phyloP scores from a whole-genome alignment of 2,888 invertebrate genomes.

The Pterobdella sp. region DNA sequence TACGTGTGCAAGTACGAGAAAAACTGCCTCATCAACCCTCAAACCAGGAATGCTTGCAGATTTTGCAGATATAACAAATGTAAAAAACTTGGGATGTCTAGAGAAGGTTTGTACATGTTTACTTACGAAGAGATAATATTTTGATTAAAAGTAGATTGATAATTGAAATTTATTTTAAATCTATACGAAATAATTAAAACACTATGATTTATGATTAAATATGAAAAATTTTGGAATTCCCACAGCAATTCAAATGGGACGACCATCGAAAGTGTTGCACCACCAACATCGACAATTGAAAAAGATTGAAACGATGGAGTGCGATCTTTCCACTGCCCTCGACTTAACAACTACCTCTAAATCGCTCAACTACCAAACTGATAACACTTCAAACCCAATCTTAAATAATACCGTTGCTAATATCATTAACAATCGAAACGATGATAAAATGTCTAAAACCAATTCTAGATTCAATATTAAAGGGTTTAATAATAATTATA shows the following conservation, averaged over 20 bases:
- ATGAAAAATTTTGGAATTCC: no score
- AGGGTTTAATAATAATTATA: no score
- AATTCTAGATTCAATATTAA: no score
- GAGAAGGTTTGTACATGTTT: constrained; percentile 34
- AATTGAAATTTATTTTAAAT: no score
- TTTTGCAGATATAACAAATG: constrained; percentile 49
- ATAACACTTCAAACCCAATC: background rate
- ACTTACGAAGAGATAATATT: background rate
- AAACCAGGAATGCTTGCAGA: constrained; percentile 47
- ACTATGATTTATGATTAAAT: no score
- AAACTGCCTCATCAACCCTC: constrained; percentile 46
- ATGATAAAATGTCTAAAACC: no score
- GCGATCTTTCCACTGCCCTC: background rate
- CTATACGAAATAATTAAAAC: no score
- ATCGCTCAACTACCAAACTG: background rate
- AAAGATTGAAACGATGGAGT: background rate
- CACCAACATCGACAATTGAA: background rate
- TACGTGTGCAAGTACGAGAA: constrained; percentile 44
- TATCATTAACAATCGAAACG: no score
- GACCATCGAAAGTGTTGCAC: constrained; percentile 33
- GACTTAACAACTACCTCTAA: background rate
- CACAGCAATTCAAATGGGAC: constrained; percentile 38
- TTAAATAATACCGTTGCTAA: no score
- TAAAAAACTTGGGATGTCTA: constrained; percentile 47
- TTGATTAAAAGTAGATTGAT: no score